phyloP scores from a whole-genome alignment of 2,797 vertebrate genomes.

The Bufotes viridis region DNA sequence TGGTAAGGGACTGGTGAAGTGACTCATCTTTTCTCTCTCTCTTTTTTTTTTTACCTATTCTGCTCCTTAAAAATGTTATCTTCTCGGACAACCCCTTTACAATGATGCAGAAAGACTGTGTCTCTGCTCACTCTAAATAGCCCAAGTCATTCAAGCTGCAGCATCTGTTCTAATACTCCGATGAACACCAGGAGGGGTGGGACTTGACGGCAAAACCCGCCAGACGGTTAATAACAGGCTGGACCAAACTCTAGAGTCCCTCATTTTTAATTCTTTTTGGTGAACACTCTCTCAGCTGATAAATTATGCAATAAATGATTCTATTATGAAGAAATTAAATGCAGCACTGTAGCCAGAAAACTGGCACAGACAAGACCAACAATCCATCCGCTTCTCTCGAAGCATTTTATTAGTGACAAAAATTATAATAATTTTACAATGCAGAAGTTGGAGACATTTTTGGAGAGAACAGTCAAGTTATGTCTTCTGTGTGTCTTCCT shows the following conservation, averaged over 20 bases:
- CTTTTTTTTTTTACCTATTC: no score
- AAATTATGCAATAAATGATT: conserved; percentile 40
- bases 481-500: not conserved
- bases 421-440: not conserved
- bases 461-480: not conserved
- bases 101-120: not conserved
- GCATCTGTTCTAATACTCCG: conserved; percentile 30
- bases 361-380: conserved; percentile 5
- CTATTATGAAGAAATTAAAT: conserved; percentile 42
- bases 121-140: not conserved
- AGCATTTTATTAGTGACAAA: not conserved
- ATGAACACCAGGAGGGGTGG: not conserved
- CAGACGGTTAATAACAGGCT: conserved; percentile 24
- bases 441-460: not conserved
- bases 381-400: not conserved
- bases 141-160: not conserved
- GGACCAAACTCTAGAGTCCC: not conserved
- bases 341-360: not conserved
- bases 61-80: no score
- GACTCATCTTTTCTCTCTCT: no score
- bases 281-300: conserved; percentile 28
- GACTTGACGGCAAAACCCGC: not conserved
- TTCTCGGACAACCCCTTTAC: not conserved
- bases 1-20: no score
- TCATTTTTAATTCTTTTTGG: conserved; percentile 4